Evolutionary conservation across 2,113 vertebrate genomes (phyloP).

Genomic region (Myrmecobius fasciatus): DNA sequence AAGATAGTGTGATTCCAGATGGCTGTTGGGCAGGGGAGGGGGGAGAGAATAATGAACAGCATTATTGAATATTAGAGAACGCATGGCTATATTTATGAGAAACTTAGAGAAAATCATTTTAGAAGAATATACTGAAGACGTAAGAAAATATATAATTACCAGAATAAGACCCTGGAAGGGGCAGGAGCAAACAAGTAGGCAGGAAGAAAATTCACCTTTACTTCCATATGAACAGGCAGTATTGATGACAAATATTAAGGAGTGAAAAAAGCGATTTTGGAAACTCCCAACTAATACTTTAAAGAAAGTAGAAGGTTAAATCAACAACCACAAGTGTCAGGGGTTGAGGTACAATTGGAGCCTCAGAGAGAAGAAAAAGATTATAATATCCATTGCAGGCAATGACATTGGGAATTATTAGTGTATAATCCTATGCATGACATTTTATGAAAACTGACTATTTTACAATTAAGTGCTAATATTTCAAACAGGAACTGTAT

Average conservation of each 20-base stretch:
- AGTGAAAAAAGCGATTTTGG: neutral
- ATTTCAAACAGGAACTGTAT: conserved; percentile 62
- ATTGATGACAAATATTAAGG: neutral
- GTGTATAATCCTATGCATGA: conserved; percentile 46
- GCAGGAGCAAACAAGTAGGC: neutral
- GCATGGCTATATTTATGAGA: neutral
- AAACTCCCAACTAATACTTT: neutral
- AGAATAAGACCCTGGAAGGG: neutral
- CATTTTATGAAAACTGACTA: conserved; percentile 58
- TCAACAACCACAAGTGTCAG: neutral
- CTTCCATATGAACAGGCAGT: neutral
- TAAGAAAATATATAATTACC: neutral
- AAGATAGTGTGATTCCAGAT: neutral
- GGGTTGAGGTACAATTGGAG: neutral
- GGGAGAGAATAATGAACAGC: neutral
- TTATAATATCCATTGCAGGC: neutral
- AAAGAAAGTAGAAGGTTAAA: neutral
- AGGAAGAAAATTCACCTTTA: neutral
- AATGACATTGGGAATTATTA: neutral
- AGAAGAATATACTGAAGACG: neutral
- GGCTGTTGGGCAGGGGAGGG: neutral
- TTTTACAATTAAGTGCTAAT: conserved; percentile 66
- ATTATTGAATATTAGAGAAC: neutral
- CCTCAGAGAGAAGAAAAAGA: neutral
- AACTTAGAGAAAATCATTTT: neutral